Base-by-base conservation (phyloP, 2,888 invertebrate species). In the Ormyrus labotus region DNA sequence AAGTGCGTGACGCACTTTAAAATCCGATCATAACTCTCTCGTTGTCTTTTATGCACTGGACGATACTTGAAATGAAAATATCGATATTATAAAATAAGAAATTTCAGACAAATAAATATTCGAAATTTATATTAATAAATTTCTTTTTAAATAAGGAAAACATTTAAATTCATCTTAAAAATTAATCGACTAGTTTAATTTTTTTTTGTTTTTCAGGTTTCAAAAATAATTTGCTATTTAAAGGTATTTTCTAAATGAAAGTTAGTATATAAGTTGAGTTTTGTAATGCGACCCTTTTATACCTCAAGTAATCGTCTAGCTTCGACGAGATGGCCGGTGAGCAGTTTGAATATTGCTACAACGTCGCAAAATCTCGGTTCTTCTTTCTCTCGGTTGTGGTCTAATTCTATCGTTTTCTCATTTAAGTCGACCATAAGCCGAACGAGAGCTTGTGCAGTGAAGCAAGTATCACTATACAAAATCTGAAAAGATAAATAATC, bases 361-460 rank as follows among this genome's bases (percentile, higher is more conserved):
- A 95, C 94, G 92, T 97, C 96, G 50, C 91, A 91, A 89, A 95
- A 95, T 83, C 92, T 91, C 11, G 95, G 94, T 63, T 92, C 91
- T 71, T 92, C 91, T 82, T 92, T 92, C 73, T 92, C 91, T 84
- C 87, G 84, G 83, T 89, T 91, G 85, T 91, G 91, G 84, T 89
- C 89, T 84, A 91, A 90, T 85, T 92, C 92, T 80, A 92, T 91
- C 34, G 92, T 92, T 83, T 94, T 94, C 82, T 92, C 93, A 86
- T 93, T 93, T 86, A 94, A 92, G 90, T 95, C 95, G 85, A 97
- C 92, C 94, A 96, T 95, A 82, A 97, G 93, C 85, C 96, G 94
- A 81, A 97, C 96, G 73, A 98, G 92, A 45, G 97, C 96, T 92
- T 96, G 95, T 80, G 96, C 96, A 74, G 96, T 95, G 91, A 96